Conservation (phyloP, 2,797 vertebrate genomes). For the Danio tinwini region DNA sequence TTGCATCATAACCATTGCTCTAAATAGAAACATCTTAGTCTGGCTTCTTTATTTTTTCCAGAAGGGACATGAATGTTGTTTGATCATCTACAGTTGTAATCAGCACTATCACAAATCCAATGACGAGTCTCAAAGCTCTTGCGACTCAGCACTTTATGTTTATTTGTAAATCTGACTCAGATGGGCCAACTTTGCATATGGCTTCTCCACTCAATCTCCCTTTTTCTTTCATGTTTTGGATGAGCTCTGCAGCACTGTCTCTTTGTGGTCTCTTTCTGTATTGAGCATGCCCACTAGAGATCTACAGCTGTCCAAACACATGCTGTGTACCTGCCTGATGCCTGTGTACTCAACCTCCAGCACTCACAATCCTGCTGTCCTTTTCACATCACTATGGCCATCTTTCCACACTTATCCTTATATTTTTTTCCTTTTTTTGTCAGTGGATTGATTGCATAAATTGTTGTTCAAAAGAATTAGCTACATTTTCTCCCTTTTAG, state of each 20-base stretch:
- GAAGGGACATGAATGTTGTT: constrained; percentile 1
- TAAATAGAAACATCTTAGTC: not conserved
- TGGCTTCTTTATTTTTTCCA: not conserved
- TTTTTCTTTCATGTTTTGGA: constrained; percentile 52
- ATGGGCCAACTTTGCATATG: constrained; percentile 7
- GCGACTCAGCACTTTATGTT: constrained; percentile 12
- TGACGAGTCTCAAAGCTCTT: not conserved
- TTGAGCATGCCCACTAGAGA: constrained; percentile 81
- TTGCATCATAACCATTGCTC: not conserved
- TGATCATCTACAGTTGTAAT: constrained; percentile 27
- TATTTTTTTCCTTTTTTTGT: constrained; percentile 1
- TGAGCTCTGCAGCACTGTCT: constrained; percentile 63
- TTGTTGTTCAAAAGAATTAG: not conserved
- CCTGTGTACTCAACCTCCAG: constrained; percentile 87
- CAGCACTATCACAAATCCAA: not conserved
- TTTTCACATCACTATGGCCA: constrained; percentile 77
- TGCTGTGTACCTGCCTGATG: constrained; percentile 83
- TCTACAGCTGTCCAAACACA: constrained; percentile 95
- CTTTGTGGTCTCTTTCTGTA: constrained; percentile 68
- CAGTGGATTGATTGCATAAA: not conserved
- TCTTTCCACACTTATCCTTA: constrained; percentile 66
- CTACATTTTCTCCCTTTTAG: not conserved
- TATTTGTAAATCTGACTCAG: constrained; percentile 7
- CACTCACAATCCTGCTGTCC: constrained; percentile 78
- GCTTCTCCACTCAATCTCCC: constrained; percentile 9